Conservation (phyloP, 2,113 vertebrate genomes). For the Festucalex cinctus region DNA sequence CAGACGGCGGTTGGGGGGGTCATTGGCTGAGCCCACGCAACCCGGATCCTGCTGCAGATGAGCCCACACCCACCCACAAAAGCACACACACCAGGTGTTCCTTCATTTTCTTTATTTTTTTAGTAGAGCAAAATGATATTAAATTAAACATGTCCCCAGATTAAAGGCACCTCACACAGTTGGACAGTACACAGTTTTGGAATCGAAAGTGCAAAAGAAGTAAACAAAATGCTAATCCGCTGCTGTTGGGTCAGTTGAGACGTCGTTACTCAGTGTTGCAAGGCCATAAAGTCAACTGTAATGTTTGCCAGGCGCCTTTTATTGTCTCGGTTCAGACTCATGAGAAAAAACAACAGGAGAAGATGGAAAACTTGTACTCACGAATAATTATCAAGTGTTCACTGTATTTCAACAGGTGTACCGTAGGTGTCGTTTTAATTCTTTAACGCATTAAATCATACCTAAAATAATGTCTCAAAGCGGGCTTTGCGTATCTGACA, state of each 20-base stretch:
- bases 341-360: background rate
- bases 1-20: slow-evolving; percentile 10
- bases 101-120: background rate
- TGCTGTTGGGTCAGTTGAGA: background rate
- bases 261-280: background rate
- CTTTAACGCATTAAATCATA: too few relatives aligned
- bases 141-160: background rate
- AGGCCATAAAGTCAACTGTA: slow-evolving; percentile 3
- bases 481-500: too few relatives aligned
- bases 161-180: background rate
- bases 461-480: too few relatives aligned
- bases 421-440: too few relatives aligned
- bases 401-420: too few relatives aligned
- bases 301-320: background rate
- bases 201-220: background rate
- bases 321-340: background rate
- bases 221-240: background rate
- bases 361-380: background rate
- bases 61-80: slow-evolving; percentile 10
- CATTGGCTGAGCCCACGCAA: slow-evolving; percentile 27
- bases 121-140: background rate
- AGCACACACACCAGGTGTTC: slow-evolving; percentile 13
- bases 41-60: slow-evolving; percentile 25
- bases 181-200: background rate
- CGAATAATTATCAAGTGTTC: too few relatives aligned